phyloP scores from a whole-genome alignment of 1,140 invertebrate genomes.

The Ostrea edulis region DNA sequence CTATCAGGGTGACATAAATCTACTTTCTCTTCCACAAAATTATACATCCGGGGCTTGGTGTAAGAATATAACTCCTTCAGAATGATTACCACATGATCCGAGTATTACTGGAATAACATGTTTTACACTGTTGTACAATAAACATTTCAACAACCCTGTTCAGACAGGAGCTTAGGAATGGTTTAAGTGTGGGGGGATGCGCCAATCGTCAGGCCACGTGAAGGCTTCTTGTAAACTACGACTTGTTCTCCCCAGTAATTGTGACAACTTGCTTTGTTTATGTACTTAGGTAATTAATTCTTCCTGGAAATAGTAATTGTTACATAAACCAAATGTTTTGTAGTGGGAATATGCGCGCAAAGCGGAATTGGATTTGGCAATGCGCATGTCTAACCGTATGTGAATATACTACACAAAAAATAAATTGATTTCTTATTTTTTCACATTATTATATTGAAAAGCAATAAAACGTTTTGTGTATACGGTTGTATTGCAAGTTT shows the following conservation, averaged over 20 bases:
- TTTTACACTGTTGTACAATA: constrained; percentile 27
- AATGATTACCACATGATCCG: constrained; percentile 25
- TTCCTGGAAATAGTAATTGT: constrained; percentile 20
- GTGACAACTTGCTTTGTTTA: constrained; percentile 18
- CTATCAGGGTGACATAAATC: constrained; percentile 36
- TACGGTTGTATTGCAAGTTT: too few relatives aligned
- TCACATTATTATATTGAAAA: too few relatives aligned
- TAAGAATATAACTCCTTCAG: constrained; percentile 5
- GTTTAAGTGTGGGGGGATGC: constrained; percentile 24
- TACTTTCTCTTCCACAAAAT: constrained; percentile 31
- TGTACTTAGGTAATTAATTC: constrained; percentile 32
- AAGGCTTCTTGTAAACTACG: not conserved
- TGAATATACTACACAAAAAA: too few relatives aligned
- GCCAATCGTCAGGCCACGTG: not conserved
- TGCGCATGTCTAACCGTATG: too few relatives aligned
- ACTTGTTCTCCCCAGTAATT: not conserved
- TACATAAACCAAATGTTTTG: constrained; percentile 18
- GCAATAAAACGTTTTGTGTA: too few relatives aligned
- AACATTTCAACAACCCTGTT: constrained; percentile 25
- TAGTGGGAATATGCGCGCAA: not conserved
- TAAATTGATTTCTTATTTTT: too few relatives aligned
- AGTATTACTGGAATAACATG: constrained; percentile 35
- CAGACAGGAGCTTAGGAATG: constrained; percentile 21
- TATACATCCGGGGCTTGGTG: constrained; percentile 32
- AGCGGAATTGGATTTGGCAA: not conserved